These are phyloP conservation scores for Chelidonichthys spinosus DNA, from an alignment of 2,797 vertebrate genomes.

Conservation along the genomic window DNA sequence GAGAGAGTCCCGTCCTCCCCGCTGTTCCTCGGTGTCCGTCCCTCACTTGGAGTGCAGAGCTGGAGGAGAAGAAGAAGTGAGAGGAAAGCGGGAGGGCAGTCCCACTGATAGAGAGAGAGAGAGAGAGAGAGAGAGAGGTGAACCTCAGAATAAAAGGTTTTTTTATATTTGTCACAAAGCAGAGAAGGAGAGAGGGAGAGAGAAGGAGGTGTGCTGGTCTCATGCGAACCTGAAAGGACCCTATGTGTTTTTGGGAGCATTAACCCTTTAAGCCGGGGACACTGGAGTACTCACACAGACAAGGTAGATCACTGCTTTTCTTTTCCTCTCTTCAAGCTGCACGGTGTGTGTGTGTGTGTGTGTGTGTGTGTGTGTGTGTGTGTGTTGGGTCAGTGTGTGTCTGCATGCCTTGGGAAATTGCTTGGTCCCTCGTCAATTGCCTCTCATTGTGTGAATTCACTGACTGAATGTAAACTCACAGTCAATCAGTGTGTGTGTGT, in stretches of 20 bases:
- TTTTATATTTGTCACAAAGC: conserved; percentile 25
- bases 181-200: conserved; percentile 13
- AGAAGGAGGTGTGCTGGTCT: conserved; percentile 29
- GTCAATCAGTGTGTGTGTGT: conserved; percentile 15
- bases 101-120: conserved; percentile 24
- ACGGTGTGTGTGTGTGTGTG: conserved; percentile 4
- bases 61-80: conserved; percentile 42
- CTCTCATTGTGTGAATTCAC: conserved; percentile 58
- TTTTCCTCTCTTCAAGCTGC: not conserved
- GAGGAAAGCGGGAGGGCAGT: conserved; percentile 39
- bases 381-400: conserved; percentile 16
- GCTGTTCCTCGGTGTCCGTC: conserved; percentile 16
- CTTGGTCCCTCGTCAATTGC: conserved; percentile 46
- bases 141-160: not conserved
- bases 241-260: conserved; percentile 60
- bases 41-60: conserved; percentile 34
- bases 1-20: not conserved
- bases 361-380: conserved; percentile 20
- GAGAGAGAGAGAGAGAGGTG: conserved; percentile 7
- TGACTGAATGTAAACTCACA: conserved; percentile 65
- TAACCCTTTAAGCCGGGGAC: conserved; percentile 65
- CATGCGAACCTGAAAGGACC: conserved; percentile 57
- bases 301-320: conserved; percentile 48
- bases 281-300: conserved; percentile 73
- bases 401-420: conserved; percentile 29